Conservation (phyloP, 1,140 invertebrate species). For the Drosophila mojavensis region DNA sequence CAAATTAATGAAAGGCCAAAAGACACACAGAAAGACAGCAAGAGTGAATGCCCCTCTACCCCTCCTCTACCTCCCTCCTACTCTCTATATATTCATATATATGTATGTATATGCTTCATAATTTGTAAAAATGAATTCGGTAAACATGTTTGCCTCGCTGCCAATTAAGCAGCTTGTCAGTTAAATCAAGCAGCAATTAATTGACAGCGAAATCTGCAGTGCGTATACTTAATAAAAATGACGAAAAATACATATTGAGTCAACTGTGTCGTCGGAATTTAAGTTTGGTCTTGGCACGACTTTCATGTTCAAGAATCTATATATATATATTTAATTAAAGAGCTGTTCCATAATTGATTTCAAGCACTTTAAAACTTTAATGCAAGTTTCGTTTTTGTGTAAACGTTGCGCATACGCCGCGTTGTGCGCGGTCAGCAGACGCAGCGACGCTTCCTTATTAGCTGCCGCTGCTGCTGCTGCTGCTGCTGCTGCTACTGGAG, state of each 20-base stretch:
- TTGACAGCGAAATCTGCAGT: neutral
- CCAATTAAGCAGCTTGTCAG: constrained; percentile 15
- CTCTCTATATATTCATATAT: neutral
- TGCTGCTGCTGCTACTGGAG: neutral
- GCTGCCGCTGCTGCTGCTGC: constrained; percentile 21
- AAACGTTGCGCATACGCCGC: constrained; percentile 47
- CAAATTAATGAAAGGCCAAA: constrained; percentile 33
- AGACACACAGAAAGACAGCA: neutral
- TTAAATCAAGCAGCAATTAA: neutral
- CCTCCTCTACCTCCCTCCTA: neutral
- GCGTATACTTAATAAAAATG: neutral
- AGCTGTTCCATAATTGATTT: constrained; percentile 28
- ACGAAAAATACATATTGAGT: neutral
- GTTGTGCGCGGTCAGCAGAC: constrained; percentile 47
- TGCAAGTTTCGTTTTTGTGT: constrained; percentile 20
- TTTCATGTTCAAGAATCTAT: too few relatives aligned
- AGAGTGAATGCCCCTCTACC: neutral
- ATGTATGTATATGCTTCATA: neutral
- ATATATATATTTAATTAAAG: neutral
- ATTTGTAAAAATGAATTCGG: constrained; percentile 18
- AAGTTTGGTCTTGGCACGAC: neutral
- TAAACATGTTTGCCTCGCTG: neutral
- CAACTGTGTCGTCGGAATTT: neutral
- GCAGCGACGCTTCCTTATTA: constrained; percentile 58
- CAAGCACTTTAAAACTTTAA: constrained; percentile 34